Evolutionary conservation across 2,113 vertebrate species (phyloP).

Genomic region (Mionectes macconnelli): DNA sequence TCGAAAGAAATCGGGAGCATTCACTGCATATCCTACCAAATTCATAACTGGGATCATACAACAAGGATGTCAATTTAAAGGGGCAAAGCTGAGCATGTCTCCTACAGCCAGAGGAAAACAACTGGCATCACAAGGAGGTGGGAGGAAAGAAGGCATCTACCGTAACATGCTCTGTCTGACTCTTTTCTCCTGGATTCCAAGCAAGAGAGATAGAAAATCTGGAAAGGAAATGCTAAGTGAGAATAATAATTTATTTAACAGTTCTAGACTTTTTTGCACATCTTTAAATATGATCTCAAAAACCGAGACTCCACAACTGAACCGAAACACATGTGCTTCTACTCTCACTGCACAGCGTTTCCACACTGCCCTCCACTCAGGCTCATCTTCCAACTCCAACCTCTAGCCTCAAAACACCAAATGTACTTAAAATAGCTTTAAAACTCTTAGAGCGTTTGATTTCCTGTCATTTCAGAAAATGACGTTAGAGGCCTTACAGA

Average conservation of each 20-base stretch:
- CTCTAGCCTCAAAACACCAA: background rate
- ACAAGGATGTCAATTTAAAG: background rate
- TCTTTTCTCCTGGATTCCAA: background rate
- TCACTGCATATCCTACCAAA: background rate
- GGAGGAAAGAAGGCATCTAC: background rate
- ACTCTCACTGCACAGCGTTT: background rate
- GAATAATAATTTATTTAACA: conserved; percentile 42
- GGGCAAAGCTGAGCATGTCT: background rate
- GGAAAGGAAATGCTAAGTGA: conserved; percentile 38
- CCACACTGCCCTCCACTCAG: background rate
- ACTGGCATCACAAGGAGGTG: background rate
- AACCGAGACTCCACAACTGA: background rate
- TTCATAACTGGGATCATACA: background rate
- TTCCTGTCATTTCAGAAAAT: conserved; percentile 46
- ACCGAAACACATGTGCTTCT: background rate
- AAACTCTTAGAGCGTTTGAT: conserved; percentile 8
- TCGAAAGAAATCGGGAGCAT: background rate
- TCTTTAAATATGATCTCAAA: conserved; percentile 12
- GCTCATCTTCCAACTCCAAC: background rate
- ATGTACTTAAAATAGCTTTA: background rate
- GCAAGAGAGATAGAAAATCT: background rate
- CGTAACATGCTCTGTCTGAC: background rate
- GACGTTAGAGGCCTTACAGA: background rate
- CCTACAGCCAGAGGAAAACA: background rate
- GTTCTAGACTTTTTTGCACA: conserved; percentile 34